Evolutionary conservation across 2,797 vertebrate species (phyloP).

Genomic region (Siniperca obscura): DNA sequence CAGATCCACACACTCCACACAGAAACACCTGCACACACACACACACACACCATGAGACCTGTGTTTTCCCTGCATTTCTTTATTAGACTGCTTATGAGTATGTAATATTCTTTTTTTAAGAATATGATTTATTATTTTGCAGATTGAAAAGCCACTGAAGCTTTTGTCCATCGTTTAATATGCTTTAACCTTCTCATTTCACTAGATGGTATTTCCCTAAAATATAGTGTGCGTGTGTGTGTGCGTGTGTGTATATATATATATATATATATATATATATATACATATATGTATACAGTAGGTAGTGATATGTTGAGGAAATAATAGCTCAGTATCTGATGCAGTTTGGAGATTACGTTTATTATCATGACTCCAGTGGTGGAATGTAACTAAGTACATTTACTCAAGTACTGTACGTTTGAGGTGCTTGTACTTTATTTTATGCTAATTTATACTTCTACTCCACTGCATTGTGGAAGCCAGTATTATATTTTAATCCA

Average conservation of each 20-base stretch:
- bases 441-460: not conserved
- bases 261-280: no score
- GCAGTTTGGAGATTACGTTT: no score
- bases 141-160: not conserved
- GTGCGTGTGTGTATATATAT: no score
- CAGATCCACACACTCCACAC: slow-evolving; percentile 94
- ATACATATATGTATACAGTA: not conserved
- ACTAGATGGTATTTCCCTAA: not conserved
- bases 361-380: slow-evolving; percentile 8
- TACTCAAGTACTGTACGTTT: not conserved
- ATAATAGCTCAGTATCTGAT: not conserved
- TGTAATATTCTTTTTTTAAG: not conserved
- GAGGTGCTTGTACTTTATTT: no score
- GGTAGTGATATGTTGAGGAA: not conserved
- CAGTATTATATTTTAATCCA: not conserved
- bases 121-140: not conserved
- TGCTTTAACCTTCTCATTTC: not conserved
- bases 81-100: not conserved
- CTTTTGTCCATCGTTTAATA: not conserved
- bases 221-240: no score
- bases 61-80: slow-evolving; percentile 1
- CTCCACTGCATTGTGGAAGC: not conserved
- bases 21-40: slow-evolving; percentile 90
- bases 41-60: not conserved
- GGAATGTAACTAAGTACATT: not conserved